A percentile compares a stretch with the other conserved stretches of the same genome.
These are phyloP conservation scores for Schizopygopsis malacanthus DNA, from an alignment of 2,797 vertebrate species.

Conservation along the genomic window DNA sequence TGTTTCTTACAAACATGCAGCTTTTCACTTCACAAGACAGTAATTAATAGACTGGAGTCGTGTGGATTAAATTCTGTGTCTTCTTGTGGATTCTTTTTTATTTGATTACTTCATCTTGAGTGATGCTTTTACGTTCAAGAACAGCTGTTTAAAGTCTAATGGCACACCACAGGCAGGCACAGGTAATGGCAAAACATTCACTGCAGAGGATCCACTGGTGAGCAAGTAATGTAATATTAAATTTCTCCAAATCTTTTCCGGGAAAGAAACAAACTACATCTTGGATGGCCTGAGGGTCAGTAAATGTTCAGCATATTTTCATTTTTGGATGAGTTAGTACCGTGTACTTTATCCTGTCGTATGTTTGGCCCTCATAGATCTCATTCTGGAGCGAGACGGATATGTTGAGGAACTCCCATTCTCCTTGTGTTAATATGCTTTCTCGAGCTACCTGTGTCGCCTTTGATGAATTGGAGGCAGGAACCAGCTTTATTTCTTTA, in stretches of 20 bases:
- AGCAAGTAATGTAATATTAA: background rate
- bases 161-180: too few species aligned
- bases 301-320: background rate
- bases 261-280: background rate
- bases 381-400: slow-evolving; percentile 54
- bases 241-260: background rate
- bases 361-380: slow-evolving; percentile 1
- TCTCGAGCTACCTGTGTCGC: slow-evolving; percentile 70
- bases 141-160: background rate
- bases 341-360: slow-evolving; percentile 71
- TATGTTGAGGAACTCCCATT: slow-evolving; percentile 77
- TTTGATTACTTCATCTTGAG: too few species aligned
- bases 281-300: background rate
- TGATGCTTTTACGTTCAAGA: background rate
- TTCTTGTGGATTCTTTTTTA: background rate
- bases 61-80: too few species aligned
- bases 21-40: background rate
- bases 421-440: slow-evolving; percentile 69
- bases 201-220: background rate
- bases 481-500: slow-evolving; percentile 62
- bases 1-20: background rate
- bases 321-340: slow-evolving; percentile 54
- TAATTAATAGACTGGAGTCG: background rate
- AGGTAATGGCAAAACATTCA: too few species aligned
- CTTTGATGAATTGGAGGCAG: slow-evolving; percentile 73